A percentile compares a stretch with the other conserved stretches of the same genome.
Evolutionary conservation across 2,113 vertebrate genomes (phyloP).

Genomic region (Pollachius pollachius): DNA sequence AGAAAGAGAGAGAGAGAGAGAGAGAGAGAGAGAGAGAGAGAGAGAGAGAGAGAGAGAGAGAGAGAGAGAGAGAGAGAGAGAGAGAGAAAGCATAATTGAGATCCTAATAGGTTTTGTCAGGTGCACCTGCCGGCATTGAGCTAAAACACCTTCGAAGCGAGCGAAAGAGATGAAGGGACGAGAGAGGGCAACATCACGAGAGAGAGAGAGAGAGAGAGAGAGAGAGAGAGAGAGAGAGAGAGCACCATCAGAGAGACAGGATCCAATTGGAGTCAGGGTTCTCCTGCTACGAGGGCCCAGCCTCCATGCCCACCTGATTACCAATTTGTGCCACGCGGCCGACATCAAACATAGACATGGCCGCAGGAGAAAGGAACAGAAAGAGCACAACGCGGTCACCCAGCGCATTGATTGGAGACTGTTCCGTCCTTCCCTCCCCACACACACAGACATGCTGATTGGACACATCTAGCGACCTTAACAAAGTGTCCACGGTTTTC

Average conservation of each 20-base stretch:
- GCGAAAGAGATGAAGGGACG: neutral
- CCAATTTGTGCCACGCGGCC: conserved; percentile 69
- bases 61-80: conserved; percentile 26
- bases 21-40: neutral
- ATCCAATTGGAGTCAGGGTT: conserved; percentile 59
- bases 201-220: conserved; percentile 37
- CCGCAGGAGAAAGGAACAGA: neutral
- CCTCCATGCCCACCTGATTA: conserved; percentile 70
- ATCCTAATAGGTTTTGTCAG: conserved; percentile 75
- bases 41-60: conserved; percentile 15
- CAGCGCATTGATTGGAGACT: conserved; percentile 33
- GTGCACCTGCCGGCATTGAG: conserved; percentile 70
- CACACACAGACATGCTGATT: conserved; percentile 38
- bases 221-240: conserved; percentile 36
- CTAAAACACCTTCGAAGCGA: conserved; percentile 44
- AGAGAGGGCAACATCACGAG: neutral
- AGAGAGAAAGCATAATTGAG: conserved; percentile 65
- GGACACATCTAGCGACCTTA: conserved; percentile 41
- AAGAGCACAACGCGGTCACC: too few species aligned
- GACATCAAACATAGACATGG: conserved; percentile 54
- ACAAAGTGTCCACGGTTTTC: conserved; percentile 43
- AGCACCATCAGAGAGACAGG: conserved; percentile 15
- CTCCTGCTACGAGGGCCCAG: conserved; percentile 38
- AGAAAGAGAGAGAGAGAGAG: neutral
- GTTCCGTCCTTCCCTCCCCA: conserved; percentile 4